Conservation (phyloP, 2,888 invertebrate species). For the Leptogaster cylindrica region DNA sequence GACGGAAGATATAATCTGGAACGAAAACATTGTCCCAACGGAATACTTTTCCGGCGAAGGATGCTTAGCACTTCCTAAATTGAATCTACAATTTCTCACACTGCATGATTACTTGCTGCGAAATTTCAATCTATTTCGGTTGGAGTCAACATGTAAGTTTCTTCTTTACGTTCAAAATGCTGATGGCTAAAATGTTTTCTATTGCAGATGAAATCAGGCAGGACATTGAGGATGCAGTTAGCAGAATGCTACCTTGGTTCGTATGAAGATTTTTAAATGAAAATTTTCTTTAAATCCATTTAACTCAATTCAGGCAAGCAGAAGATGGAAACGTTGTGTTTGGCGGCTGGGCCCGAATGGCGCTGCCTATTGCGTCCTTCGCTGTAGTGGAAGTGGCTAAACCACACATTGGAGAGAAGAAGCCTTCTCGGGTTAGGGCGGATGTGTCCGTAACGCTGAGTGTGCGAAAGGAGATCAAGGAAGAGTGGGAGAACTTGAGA, state of each 20-base stretch:
- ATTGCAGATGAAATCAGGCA: constrained; percentile 93
- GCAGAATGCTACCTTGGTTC: constrained; percentile 95
- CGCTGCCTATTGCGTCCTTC: constrained; percentile 90
- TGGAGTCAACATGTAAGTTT: constrained; percentile 94
- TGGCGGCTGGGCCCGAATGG: constrained; percentile 99
- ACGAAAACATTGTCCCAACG: constrained; percentile 97
- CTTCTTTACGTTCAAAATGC: too few species aligned
- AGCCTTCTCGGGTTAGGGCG: constrained; percentile 93
- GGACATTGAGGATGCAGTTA: constrained; percentile 96
- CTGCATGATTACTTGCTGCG: constrained; percentile 96
- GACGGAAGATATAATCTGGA: constrained; percentile 98
- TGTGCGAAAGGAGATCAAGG: constrained; percentile 87
- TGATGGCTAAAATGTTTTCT: constrained; percentile 3
- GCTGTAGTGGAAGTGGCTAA: constrained; percentile 94
- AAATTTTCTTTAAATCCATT: neutral
- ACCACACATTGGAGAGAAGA: constrained; percentile 90
- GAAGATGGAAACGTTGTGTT: constrained; percentile 88
- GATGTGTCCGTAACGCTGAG: constrained; percentile 93
- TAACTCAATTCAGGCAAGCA: constrained; percentile 69
- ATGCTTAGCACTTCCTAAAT: constrained; percentile 93
- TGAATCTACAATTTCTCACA: constrained; percentile 97
- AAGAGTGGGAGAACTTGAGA: constrained; percentile 95
- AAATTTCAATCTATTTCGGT: constrained; percentile 95
- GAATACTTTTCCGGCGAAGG: constrained; percentile 97
- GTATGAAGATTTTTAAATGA: constrained; percentile 53